Evolutionary conservation across 2,888 invertebrate genomes (phyloP), one percentile per base, ranked within the genome.

Genomic region (Stegophylla sp.): DNA sequence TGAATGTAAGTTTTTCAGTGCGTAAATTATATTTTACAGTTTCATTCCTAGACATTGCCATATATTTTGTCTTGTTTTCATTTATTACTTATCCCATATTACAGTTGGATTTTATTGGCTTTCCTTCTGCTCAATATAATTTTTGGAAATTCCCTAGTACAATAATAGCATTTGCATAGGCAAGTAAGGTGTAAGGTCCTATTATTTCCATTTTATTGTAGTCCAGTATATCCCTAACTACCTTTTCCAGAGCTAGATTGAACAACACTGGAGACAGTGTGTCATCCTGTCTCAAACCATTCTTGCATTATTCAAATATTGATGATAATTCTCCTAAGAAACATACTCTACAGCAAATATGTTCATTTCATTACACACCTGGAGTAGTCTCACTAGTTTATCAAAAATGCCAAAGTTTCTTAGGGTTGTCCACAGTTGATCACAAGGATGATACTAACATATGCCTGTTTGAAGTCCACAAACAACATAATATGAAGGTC

Each of bases 301-400:
- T 43, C 43, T n/a, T 66, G 10, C 66, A 43, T 66, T 66, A n/a
- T n/a, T n/a, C 20, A 66, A 43, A 66, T 4, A 12, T 45, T 66
- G 41, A 13, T n/a, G 43, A 66, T 66, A 45, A 12, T 45, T 66
- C 66, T 66, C 43, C 43, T 34, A 34, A n/a, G 17, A 63, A 63
- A 34, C 63, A 5, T 34, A 34, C 34, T 34, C 7, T 63, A 5
- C 23, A 66, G 23, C 15, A 66, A 9, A 23, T 43, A 26, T 66
- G 66, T 45, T 66, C 20, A 23, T 66, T 66, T n/a, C n/a, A n/a
- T n/a, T n/a, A 43, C 66, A 66, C 66, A 66, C 5, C 15, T 23
- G 23, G 13, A 23, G 3, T 45, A 67, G 45, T 45, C 3, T 45
- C 15, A 67, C 45, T 45, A 45, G 17, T 67, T 17, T 67, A 5